Evolutionary conservation across 1,140 invertebrate genomes (phyloP).

Genomic region (Dendroctonus valens): DNA sequence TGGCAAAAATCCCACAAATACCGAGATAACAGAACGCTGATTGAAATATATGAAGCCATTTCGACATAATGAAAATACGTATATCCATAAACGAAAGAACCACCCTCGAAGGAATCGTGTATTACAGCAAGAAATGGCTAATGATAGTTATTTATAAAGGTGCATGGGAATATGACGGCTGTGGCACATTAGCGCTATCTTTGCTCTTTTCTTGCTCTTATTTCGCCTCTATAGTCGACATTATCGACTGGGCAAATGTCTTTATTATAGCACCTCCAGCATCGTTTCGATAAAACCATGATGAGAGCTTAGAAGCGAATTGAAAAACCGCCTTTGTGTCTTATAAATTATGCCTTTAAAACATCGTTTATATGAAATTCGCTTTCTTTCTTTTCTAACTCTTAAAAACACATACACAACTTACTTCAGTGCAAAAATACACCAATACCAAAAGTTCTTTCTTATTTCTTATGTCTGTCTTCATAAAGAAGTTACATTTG

Average conservation of each 20-base stretch:
- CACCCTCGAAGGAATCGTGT: constrained; percentile 31
- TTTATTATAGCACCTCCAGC: constrained; percentile 25
- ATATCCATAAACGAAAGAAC: constrained; percentile 27
- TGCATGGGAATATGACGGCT: constrained; percentile 40
- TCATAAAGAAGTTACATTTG: too few species aligned
- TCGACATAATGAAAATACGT: constrained; percentile 30
- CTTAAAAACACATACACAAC: too few species aligned
- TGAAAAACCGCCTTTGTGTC: too few species aligned
- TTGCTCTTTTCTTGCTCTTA: constrained; percentile 32
- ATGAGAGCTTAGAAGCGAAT: too few species aligned
- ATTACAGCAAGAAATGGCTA: constrained; percentile 35
- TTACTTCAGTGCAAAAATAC: too few species aligned
- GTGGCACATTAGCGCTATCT: constrained; percentile 37
- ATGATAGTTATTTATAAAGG: constrained; percentile 42
- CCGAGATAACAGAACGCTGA: constrained; percentile 9
- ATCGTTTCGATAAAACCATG: constrained; percentile 22
- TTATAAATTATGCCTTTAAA: too few species aligned
- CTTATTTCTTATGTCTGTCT: too few species aligned
- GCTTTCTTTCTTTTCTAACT: too few species aligned
- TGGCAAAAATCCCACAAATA: not conserved
- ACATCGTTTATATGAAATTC: too few species aligned
- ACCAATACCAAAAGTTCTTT: too few species aligned
- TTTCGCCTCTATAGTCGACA: constrained; percentile 27
- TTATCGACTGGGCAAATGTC: constrained; percentile 36
- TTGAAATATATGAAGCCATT: constrained; percentile 25